A percentile compares a stretch with the other conserved stretches of the same genome.
Conservation (phyloP, 2,113 vertebrate genomes). For the Zootoca vivipara region DNA sequence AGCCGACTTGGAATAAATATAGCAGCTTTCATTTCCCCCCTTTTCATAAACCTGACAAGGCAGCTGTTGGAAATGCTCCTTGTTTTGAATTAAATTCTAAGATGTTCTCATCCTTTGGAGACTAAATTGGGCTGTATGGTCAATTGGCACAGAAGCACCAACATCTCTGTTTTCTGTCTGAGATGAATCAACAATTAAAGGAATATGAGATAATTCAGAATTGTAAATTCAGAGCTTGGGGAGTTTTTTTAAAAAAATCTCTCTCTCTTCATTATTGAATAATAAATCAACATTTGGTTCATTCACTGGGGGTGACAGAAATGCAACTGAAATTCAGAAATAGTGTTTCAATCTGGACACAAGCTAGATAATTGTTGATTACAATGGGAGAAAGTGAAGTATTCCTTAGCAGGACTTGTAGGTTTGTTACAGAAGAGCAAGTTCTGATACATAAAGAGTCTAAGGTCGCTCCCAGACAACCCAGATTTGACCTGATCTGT, state of each 20-base stretch:
- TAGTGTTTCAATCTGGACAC: conserved; percentile 29
- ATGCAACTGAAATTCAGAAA: conserved; percentile 36
- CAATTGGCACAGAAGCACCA: conserved; percentile 58
- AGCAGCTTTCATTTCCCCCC: conserved; percentile 71
- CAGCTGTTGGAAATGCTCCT: conserved; percentile 72
- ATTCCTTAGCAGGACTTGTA: neutral
- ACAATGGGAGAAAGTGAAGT: neutral
- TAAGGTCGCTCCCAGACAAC: too few species aligned
- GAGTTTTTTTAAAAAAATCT: neutral
- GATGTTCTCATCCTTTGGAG: conserved; percentile 59
- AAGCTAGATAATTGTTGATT: neutral
- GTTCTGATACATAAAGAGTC: neutral
- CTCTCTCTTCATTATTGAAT: conserved; percentile 55
- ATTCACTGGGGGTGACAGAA: conserved; percentile 18
- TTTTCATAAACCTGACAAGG: conserved; percentile 76
- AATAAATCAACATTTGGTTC: conserved; percentile 69
- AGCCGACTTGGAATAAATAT: conserved; percentile 73
- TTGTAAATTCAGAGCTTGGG: conserved; percentile 12
- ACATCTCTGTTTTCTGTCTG: conserved; percentile 45
- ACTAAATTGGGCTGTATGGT: conserved; percentile 54
- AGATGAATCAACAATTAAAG: conserved; percentile 54
- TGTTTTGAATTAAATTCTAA: conserved; percentile 72
- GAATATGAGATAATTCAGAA: conserved; percentile 63
- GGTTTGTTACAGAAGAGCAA: neutral
- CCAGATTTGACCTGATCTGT: too few species aligned